Base-by-base conservation (phyloP, 2,113 vertebrate species). In the Panthera tigris region DNA sequence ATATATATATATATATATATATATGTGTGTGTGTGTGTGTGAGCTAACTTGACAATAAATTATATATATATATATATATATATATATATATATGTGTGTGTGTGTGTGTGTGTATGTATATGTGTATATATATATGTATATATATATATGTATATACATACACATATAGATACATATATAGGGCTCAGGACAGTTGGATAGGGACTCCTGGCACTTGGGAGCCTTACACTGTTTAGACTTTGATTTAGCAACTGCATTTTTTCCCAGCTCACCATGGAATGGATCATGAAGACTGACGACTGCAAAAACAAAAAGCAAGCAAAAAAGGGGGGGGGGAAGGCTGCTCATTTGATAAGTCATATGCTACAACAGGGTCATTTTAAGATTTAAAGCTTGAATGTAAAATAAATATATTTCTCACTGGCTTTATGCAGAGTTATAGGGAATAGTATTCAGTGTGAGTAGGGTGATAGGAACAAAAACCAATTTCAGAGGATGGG, bases 221-320 rank as follows among this genome's bases (percentile, higher is more conserved):
- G 98, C 98, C 98, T 98, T 93, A 98, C 98, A 98, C 99, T 98
- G 98, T 98, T 98, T 98, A 98, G 98, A 98, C 98, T 96, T 98
- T 98, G 98, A 98, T 98, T 98, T 98, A 98, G 99, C 98, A 98
- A 98, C 98, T 98, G 98, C 98, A 98, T 98, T 98, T 98, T 98
- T 99, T 99, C 98, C 99, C 99, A 98, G 99, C 99, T 99, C 98
- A 98, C 99, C 99, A 99, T 98, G 95, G 98, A 99, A 99, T 78
- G 98, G 98, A 99, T 99, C 98, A 99, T 98, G 98, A 98, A 99
- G 98, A 99, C 96, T 99, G 98, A 98, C 98, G 98, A 98, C 98
- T 96, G 97, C 74, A 98, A 98, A 98, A 97, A 97, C 96, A 90
- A 74, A 71, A 90, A 81, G 33, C 91, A 94, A 93, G 84, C 3